phyloP scores from a whole-genome alignment of 2,797 vertebrate genomes.

The Pseudochirops corinnae region DNA sequence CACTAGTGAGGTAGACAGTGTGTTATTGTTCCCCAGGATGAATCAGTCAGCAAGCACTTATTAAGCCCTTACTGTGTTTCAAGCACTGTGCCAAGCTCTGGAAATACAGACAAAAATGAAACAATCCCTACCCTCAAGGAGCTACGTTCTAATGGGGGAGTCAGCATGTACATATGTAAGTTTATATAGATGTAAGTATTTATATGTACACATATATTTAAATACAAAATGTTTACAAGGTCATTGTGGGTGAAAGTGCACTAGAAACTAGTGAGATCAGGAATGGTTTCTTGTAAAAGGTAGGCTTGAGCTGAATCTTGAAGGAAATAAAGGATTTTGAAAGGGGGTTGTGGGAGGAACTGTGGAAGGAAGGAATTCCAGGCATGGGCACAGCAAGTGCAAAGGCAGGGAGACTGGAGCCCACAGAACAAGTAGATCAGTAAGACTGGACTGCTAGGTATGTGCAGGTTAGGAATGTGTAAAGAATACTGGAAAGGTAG shows the following conservation, averaged over 20 bases:
- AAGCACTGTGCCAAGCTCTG: background rate
- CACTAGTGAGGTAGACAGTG: background rate
- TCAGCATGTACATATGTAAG: background rate
- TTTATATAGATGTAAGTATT: background rate
- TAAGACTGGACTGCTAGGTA: background rate
- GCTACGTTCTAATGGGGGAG: background rate
- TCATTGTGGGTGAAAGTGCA: background rate
- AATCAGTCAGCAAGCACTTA: background rate
- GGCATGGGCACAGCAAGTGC: background rate
- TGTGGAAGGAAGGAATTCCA: background rate
- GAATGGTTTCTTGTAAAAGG: background rate
- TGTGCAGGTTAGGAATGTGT: background rate
- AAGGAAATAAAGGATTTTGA: background rate
- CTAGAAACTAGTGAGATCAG: background rate
- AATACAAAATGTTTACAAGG: background rate
- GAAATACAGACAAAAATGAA: slow-evolving; percentile 2
- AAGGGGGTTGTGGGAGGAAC: background rate
- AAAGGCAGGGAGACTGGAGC: background rate
- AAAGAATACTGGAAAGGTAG: background rate
- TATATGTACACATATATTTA: background rate
- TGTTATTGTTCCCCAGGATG: background rate
- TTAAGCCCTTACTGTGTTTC: background rate
- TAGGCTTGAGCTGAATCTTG: background rate
- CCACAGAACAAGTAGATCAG: background rate
- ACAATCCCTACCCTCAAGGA: background rate